phyloP scores from a whole-genome alignment of 2,797 vertebrate genomes.

The Schizopygopsis pylzovi region DNA sequence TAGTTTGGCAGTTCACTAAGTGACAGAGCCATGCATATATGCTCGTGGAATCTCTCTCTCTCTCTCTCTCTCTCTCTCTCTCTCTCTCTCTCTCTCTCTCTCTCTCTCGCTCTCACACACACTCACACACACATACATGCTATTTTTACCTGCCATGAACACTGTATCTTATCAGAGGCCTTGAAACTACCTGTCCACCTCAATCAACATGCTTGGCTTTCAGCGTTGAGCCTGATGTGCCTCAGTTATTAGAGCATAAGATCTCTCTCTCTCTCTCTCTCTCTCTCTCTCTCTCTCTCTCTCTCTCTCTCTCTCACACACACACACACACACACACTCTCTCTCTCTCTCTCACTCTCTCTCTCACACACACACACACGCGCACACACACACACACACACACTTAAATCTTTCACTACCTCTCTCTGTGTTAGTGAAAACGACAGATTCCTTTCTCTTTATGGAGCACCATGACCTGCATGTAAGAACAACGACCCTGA shows the following conservation, averaged over 20 bases:
- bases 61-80: neutral
- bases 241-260: constrained; percentile 80
- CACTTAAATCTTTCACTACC: constrained; percentile 32
- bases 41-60: neutral
- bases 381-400: too few species aligned
- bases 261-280: constrained; percentile 43
- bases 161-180: constrained; percentile 72
- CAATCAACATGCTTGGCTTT: constrained; percentile 76
- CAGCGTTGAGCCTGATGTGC: constrained; percentile 73
- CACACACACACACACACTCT: neutral
- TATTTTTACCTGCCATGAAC: constrained; percentile 67
- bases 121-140: neutral
- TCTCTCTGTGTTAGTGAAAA: constrained; percentile 40
- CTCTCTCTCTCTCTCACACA: neutral
- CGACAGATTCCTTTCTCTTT: constrained; percentile 9
- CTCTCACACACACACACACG: neutral
- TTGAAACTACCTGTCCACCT: constrained; percentile 82
- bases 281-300: neutral
- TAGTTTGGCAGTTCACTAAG: neutral
- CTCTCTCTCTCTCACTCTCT: neutral
- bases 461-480: constrained; percentile 11
- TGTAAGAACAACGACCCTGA: constrained; percentile 19
- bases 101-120: neutral
- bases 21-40: neutral
- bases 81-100: neutral